Evolutionary conservation across 2,113 vertebrate genomes (phyloP), one percentile per base, ranked within the genome.

Genomic region (Hymenochirus boettgeri): DNA sequence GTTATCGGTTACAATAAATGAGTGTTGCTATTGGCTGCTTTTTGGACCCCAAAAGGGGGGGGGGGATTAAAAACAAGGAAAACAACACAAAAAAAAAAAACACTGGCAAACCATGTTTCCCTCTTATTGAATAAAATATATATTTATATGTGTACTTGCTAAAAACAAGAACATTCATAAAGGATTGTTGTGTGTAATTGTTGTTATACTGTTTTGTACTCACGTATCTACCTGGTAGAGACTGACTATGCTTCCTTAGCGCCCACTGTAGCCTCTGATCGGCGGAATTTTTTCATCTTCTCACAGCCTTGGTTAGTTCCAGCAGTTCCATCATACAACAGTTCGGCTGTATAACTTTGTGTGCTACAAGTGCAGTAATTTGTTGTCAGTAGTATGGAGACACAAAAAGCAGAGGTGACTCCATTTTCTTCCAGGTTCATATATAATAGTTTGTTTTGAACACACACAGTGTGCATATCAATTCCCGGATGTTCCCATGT

Each of bases 261-360:
- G 98, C 79, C 96, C 96, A 99, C 73, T 96, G 94, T 50, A 98
- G 76, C 72, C 96, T 88, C 74, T 98, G 96, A 77, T 98, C 96
- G 1, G 96, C 94, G 73, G 97, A 99, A 69, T 64, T 89, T 77
- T 83, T 93, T 73, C 96, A 83, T 77, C 92, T 98, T 71, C 94
- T 86, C 75, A 89, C 86, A 15, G 96, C 89, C 48, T 77, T 90
- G n/a, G 91, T 92, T 80, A 98, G 71, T 70, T 91, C 92, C 62
- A 87, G 78, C 65, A 99, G 73, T 57, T n/a, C 94, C 96, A 39
- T 89, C 87, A 67, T 93, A 84, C 35, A 99, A 86, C 83, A 91
- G 91, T 62, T 76, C 87, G 5, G 93, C 91, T 0, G 94, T 99
- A 66, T 96, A 89, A n/a, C n/a, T 50, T 90, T 90, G 9, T 96